Base-by-base conservation (phyloP, 2,888 invertebrate genomes). In the Cistogaster globosa region DNA sequence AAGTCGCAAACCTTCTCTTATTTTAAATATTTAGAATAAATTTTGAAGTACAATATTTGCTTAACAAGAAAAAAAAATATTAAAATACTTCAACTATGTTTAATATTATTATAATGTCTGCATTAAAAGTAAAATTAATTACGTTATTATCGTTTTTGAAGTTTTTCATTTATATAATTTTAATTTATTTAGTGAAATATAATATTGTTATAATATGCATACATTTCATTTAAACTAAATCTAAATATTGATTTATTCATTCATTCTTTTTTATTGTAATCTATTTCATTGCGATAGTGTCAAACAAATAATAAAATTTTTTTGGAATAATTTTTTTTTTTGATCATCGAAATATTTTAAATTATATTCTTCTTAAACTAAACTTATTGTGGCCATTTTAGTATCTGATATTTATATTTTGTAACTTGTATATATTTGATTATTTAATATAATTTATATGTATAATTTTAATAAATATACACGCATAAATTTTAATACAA, bases 141-240 rank as follows among this genome's bases (percentile, higher is more conserved):
- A 74, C 51, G 38, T 57, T 72, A 58, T 42, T 80, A 77, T 57
- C n/a, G n/a, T 45, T 81, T 84, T 74, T 55, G 16, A 69, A 63
- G 74, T 79, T 85, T 83, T 85, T 85, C 74, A 82, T 74, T 81
- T 71, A 79, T 79, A 79, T 79, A 78, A 69, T 71, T 82, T 75
- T 48, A 82, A 57, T 85, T 85, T 85, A 85, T 85, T 85, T 82
- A 79, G 55, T 79, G 74, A 78, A 82, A 79, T 82, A 82, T 78
- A 82, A 78, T 85, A 85, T 85, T 78, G 69, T 82, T 67, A 65
- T 85, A 76, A 82, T 85, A 79, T 85, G 82, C 74, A 71, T 85
- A 82, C 74, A 82, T 62, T 82, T 81, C 55, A 68, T 72, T 82
- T 71, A 38, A 65, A 82, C 82, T 85, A 82, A 85, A 79, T 65